phyloP scores from a whole-genome alignment of 2,888 invertebrate species.

The Diogma glabrata region DNA sequence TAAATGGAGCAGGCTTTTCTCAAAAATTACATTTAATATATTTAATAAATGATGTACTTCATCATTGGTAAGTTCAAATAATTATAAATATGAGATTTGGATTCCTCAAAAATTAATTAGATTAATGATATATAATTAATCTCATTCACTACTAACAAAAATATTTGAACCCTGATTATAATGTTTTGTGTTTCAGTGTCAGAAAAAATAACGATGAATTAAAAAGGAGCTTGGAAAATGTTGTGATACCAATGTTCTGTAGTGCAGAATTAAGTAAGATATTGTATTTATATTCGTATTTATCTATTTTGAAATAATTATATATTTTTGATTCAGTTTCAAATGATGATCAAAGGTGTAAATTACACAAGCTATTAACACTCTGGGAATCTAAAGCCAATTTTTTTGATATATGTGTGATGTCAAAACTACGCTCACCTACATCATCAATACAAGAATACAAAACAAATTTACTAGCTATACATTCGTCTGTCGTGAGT shows the following conservation, averaged over 20 bases:
- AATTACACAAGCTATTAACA: conserved; percentile 84
- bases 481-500: conserved; percentile 65
- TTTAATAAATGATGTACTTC: conserved; percentile 95
- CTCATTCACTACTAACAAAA: too few relatives aligned
- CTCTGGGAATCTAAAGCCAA: conserved; percentile 95
- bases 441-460: conserved; percentile 80
- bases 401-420: conserved; percentile 70
- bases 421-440: conserved; percentile 79
- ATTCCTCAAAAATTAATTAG: background rate
- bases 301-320: conserved; percentile 5
- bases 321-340: conserved; percentile 42
- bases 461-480: conserved; percentile 71
- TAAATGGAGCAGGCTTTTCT: conserved; percentile 62
- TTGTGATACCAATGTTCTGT: conserved; percentile 97
- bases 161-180: too few relatives aligned
- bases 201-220: conserved; percentile 90
- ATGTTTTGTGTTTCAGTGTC: conserved; percentile 67
- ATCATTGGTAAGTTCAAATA: conserved; percentile 86
- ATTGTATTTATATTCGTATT: conserved; percentile 18
- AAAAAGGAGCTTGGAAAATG: conserved; percentile 85
- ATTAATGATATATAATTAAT: too few relatives aligned
- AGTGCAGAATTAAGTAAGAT: conserved; percentile 69
- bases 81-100: too few relatives aligned
- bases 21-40: conserved; percentile 96
- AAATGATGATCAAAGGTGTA: conserved; percentile 77